Evolutionary conservation across 2,797 vertebrate species (phyloP), one percentile per base, ranked within the genome.

Genomic region (Streptopelia turtur): DNA sequence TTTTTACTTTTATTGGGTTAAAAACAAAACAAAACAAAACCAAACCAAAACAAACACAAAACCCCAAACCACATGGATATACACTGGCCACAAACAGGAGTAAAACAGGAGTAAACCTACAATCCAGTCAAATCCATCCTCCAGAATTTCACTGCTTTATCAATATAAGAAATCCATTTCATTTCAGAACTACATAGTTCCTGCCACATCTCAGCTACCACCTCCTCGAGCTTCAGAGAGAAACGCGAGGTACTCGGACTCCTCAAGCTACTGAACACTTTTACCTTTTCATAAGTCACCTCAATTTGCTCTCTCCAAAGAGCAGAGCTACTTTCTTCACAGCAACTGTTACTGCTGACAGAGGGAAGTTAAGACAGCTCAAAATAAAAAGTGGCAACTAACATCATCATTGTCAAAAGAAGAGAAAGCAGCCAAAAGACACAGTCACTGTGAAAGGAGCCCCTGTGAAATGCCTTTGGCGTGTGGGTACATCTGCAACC

Each of bases 141-240:
- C 20, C 15, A 39, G 13, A 30, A 50, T 16, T 75, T 85, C 0
- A 1, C 6, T 59, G 37, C 28, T 68, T 47, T 69, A 39, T 61
- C 53, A 72, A 7, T 11, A 3, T 2, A 68, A 25, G 17, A 21
- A 61, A 25, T 17, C n/a, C 6, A 18, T 28, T 79, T 87, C 50
- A n/a, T 56, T 52, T 31, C 27, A 61, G 18, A 86, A 75, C 57
- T 39, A 55, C 17, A 71, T 11, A 7, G 35, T 20, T 91, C 39
- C 61, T 85, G 80, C 25, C 0, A 0, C 39, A 56, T 47, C 53
- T 78, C 39, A 52, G 41, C 4, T 27, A 33, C 14, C 22, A 57
- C 5, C 7, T 53, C 45, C 25, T 70, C 0, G 0, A 70, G 25
- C 28, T 85, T 71, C 60, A 74, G 53, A 15, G 4, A 76, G 27